These are phyloP conservation scores for Phainopepla nitens DNA, from an alignment of 2,113 vertebrate species.

Conservation along the genomic window DNA sequence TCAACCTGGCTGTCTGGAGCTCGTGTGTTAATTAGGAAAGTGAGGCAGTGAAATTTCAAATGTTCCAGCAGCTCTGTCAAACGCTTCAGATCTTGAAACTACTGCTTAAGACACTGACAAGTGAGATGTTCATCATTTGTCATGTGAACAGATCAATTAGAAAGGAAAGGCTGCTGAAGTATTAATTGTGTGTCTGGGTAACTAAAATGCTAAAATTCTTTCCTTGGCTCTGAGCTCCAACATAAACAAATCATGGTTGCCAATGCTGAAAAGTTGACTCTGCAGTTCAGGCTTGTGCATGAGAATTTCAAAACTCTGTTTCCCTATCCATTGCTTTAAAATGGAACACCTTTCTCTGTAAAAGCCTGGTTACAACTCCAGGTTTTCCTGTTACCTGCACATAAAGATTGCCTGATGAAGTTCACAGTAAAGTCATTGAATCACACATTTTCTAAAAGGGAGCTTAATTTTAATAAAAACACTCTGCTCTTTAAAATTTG, in stretches of 20 bases:
- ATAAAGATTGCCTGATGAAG: background rate
- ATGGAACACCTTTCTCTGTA: background rate
- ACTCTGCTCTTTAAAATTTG: background rate
- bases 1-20: conserved; percentile 44
- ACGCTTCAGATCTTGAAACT: conserved; percentile 52
- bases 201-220: background rate
- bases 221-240: background rate
- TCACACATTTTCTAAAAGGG: background rate
- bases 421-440: background rate
- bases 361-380: background rate
- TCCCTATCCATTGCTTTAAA: background rate
- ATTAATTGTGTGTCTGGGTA: conserved; percentile 4
- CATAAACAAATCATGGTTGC: background rate
- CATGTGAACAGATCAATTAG: conserved; percentile 49
- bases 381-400: background rate
- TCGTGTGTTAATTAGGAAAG: conserved; percentile 50
- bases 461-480: background rate
- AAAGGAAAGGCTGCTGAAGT: conserved; percentile 9
- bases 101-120: conserved; percentile 44
- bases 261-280: background rate
- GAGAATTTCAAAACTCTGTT: background rate
- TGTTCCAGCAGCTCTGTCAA: conserved; percentile 66
- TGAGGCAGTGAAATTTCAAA: conserved; percentile 50
- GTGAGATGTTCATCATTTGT: conserved; percentile 60
- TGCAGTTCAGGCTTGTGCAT: background rate